Conservation (phyloP, 2,797 vertebrate genomes). For the Sebastes hubbsi region DNA sequence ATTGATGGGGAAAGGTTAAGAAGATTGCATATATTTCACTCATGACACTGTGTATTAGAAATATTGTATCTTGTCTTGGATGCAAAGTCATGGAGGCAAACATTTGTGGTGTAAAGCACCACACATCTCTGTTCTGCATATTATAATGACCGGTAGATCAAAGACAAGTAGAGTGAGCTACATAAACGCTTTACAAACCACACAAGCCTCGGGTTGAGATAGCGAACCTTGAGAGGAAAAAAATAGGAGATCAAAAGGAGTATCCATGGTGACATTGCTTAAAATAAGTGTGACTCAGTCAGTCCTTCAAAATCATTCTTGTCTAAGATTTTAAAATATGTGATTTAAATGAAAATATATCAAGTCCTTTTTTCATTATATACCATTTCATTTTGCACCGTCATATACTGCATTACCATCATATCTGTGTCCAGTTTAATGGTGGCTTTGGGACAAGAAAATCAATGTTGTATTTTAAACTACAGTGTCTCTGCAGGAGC, state of each 20-base stretch:
- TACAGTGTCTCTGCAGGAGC: slow-evolving; percentile 73
- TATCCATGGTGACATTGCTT: slow-evolving; percentile 63
- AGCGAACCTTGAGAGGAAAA: not conserved
- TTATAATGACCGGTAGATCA: not conserved
- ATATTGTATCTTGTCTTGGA: not conserved
- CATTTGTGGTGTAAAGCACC: not conserved
- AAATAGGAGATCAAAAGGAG: not conserved
- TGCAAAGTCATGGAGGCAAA: not conserved
- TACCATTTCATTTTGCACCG: not conserved
- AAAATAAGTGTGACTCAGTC: slow-evolving; percentile 52
- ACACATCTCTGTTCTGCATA: not conserved
- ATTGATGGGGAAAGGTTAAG: not conserved
- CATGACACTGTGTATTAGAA: not conserved
- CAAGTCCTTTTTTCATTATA: not conserved
- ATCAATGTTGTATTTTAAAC: not conserved
- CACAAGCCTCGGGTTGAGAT: not conserved
- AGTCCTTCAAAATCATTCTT: not conserved
- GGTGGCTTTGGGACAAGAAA: not conserved
- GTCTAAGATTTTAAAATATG: not conserved
- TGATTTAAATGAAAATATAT: not conserved
- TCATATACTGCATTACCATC: not conserved
- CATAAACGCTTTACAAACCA: not conserved
- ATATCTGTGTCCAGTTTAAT: not conserved
- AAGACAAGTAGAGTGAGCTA: not conserved
- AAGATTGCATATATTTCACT: not conserved